Base-by-base conservation (phyloP, 2,888 invertebrate species). In the Ceraclea dissimilis region DNA sequence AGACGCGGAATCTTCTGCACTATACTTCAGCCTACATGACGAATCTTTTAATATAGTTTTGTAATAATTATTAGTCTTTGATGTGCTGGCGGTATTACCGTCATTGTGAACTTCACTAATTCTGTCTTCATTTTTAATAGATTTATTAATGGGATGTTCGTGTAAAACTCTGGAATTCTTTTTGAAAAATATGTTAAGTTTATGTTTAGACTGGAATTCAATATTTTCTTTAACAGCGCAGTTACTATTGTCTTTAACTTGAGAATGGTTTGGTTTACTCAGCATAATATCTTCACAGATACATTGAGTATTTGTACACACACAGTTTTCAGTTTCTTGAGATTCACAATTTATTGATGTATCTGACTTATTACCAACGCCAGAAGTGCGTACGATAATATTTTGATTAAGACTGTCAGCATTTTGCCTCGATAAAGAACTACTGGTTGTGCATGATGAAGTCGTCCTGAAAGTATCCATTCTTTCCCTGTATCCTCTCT, bases 401-500 rank as follows among this genome's bases (percentile, higher is more conserved):
- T 31, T 52, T 47, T 55, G 71, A 61, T 71, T 72, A 55, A 80
- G 68, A 56, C 81, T 79, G n/a, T n/a, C n/a, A 50, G 79, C 79
- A 0, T 81, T 83, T 18, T 82, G 80, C 59, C 82, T 74, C 0
- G 83, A 81, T 44, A 83, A 69, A 53, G 84, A 79, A 44, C 81
- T 82, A 44, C 81, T 82, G 0, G 77, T 78, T 26, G 51, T 69
- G 2, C 76, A 76, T 16, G 76, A 75, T 0, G 83, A 83, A 2
- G 80, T 82, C 22, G 81, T 82, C 20, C 81, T 84, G 16, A 79
- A 73, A 1, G 82, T 84, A n/a, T 73, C 73, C 46, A 72, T 71
- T 22, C 72, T 67, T 1, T 69, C 65, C 58, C 79, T 70, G 39
- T 71, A 70, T 2, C 67, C 71, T 60, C 75, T 68, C 60, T 75